These are phyloP conservation scores for Dryas iulia DNA, from an alignment of 1,140 invertebrate genomes.

Conservation along the genomic window DNA sequence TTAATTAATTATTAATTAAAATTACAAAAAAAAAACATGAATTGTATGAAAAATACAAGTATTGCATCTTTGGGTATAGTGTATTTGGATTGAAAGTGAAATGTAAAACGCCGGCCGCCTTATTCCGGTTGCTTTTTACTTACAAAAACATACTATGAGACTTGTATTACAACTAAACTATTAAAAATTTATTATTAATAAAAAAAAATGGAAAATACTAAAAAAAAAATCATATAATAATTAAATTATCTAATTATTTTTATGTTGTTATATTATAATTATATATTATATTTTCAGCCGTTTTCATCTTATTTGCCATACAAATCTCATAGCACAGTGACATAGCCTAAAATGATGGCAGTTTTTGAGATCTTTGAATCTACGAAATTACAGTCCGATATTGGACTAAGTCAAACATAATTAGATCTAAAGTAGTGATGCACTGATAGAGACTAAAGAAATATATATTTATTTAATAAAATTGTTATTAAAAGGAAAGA, in stretches of 20 bases:
- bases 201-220: neutral
- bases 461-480: no score
- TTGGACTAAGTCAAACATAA: constrained; percentile 51
- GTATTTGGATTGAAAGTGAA: constrained; percentile 15
- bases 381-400: constrained; percentile 51
- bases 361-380: constrained; percentile 66
- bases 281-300: neutral
- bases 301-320: neutral
- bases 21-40: neutral
- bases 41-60: constrained; percentile 3
- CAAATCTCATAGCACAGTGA: constrained; percentile 35
- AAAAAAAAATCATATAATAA: neutral
- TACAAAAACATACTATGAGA: constrained; percentile 1
- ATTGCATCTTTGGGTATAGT: constrained; percentile 20
- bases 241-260: neutral
- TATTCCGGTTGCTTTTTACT: constrained; percentile 14
- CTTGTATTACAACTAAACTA: neutral
- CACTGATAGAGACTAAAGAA: constrained; percentile 18
- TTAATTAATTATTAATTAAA: no score
- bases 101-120: neutral
- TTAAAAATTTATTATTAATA: neutral
- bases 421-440: constrained; percentile 6
- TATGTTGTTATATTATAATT: neutral
- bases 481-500: no score
- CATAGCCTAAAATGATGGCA: constrained; percentile 57